These are phyloP conservation scores for Heliocidaris erythrogramma DNA, from an alignment of 35 echinoderm and acorn worm species.

Conservation along the genomic window DNA sequence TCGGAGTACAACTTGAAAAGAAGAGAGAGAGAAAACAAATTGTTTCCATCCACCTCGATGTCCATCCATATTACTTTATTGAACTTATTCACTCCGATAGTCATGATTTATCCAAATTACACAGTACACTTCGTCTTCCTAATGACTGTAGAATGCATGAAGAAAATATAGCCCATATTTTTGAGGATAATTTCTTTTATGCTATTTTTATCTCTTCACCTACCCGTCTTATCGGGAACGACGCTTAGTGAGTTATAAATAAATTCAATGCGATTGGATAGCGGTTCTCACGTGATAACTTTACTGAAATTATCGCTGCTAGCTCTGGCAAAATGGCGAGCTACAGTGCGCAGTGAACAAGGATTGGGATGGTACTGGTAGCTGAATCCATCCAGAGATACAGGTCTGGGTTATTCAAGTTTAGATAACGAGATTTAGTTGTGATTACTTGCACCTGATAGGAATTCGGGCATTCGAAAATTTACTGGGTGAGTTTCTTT, in stretches of 20 bases:
- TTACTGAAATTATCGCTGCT: background rate
- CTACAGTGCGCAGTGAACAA: background rate
- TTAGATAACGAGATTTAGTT: background rate
- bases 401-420: background rate
- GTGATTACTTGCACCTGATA: background rate
- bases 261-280: constrained; percentile 29
- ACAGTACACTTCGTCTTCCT: too few relatives aligned
- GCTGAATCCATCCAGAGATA: background rate
- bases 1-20: too few relatives aligned
- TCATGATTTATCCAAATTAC: too few relatives aligned
- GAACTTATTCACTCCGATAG: too few relatives aligned
- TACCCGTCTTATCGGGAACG: constrained; percentile 8
- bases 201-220: background rate
- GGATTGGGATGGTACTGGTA: background rate
- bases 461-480: background rate
- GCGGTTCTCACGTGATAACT: background rate
- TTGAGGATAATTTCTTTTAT: background rate
- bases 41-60: too few relatives aligned
- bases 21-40: too few relatives aligned
- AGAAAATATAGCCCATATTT: background rate
- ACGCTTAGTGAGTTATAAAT: constrained; percentile 40
- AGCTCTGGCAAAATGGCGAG: constrained; percentile 21
- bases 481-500: background rate
- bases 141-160: too few relatives aligned
- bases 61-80: too few relatives aligned